phyloP scores from a whole-genome alignment of 92 coral and sea anemone genomes.

The Metridium senile region DNA sequence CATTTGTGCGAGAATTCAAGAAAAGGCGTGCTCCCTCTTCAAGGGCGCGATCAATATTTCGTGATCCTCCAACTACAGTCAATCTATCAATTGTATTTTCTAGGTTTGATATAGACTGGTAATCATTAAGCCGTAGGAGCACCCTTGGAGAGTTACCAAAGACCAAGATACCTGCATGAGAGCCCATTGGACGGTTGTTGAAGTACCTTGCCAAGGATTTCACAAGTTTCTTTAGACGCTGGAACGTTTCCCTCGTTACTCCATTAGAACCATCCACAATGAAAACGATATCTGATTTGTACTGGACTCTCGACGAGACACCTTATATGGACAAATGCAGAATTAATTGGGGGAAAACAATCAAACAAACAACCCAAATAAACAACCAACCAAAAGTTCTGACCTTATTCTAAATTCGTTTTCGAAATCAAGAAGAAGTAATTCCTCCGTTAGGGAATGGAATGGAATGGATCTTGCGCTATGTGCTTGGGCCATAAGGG shows the following conservation, averaged over 20 bases:
- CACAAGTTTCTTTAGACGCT: slow-evolving; percentile 68
- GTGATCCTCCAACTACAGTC: slow-evolving; percentile 34
- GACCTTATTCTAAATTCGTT: too few species aligned
- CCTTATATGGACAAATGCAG: slow-evolving; percentile 27
- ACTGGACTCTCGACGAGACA: slow-evolving; percentile 39
- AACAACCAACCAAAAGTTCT: too few species aligned
- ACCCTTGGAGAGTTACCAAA: slow-evolving; percentile 54
- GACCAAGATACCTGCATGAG: slow-evolving; percentile 63
- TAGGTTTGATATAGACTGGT: slow-evolving; percentile 37
- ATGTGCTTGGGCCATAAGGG: too few species aligned
- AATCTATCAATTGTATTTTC: slow-evolving; percentile 45
- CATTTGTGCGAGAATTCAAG: slow-evolving; percentile 55
- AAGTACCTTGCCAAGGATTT: slow-evolving; percentile 66
- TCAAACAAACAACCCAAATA: background rate
- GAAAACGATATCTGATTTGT: slow-evolving; percentile 78
- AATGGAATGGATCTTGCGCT: too few species aligned
- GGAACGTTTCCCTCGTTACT: slow-evolving; percentile 49
- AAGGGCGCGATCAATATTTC: slow-evolving; percentile 70
- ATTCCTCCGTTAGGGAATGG: too few species aligned
- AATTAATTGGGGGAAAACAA: too few species aligned
- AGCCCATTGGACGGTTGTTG: slow-evolving; percentile 43
- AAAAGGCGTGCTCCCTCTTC: slow-evolving; percentile 60
- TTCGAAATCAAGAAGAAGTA: too few species aligned
- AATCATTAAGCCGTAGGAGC: slow-evolving; percentile 30
- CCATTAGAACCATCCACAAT: slow-evolving; percentile 84